Conservation (phyloP, 2,113 vertebrate species). For the Albula goreensis region DNA sequence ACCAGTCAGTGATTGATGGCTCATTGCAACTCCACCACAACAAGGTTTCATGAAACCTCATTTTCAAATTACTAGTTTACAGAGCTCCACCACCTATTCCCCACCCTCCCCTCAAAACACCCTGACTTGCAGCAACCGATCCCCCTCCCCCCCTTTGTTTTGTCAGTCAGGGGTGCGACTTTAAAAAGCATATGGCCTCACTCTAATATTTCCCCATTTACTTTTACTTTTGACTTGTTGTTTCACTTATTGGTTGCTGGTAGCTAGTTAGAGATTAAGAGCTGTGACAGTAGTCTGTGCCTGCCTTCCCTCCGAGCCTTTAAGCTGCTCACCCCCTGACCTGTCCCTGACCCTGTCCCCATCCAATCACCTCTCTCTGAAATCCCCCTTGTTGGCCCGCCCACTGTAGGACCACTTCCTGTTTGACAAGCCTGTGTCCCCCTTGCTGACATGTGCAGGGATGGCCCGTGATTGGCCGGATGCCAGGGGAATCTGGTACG, state of each 20-base stretch:
- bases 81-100: not conserved
- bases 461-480: constrained; percentile 96
- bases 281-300: not conserved
- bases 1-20: no score
- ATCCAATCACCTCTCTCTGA: constrained; percentile 6
- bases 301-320: not conserved
- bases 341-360: constrained; percentile 30
- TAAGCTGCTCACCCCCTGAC: not conserved
- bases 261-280: not conserved
- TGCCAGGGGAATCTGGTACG: constrained; percentile 93
- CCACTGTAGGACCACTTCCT: constrained; percentile 85
- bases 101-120: not conserved
- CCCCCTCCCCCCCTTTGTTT: not conserved
- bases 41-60: no score
- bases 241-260: not conserved
- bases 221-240: no score
- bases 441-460: constrained; percentile 87
- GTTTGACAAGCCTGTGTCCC: constrained; percentile 92
- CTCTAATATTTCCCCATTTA: not conserved
- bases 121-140: no score
- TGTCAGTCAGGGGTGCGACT: not conserved
- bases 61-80: not conserved
- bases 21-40: no score
- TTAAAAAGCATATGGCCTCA: no score
- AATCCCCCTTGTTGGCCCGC: constrained; percentile 1